Conservation (phyloP, 2,888 invertebrate species). For the Drosophila monieri region DNA sequence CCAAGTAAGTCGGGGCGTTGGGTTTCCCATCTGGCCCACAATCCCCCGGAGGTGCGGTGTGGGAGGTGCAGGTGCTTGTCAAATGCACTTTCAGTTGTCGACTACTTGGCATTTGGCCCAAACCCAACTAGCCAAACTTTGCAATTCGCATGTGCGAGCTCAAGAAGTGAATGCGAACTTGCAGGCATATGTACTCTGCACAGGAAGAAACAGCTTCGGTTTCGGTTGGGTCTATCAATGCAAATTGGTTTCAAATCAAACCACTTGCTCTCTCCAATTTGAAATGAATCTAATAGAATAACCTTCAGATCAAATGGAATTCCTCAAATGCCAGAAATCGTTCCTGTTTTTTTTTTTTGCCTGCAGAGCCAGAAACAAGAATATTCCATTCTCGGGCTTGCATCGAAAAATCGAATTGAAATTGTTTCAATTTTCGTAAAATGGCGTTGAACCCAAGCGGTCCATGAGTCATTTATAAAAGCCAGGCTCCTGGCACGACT, state of each 20-base stretch:
- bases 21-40: constrained; percentile 8
- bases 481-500: constrained; percentile 24
- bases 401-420: constrained; percentile 63
- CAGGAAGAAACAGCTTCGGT: neutral
- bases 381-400: constrained; percentile 5
- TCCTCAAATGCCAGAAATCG: neutral
- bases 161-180: neutral
- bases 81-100: constrained; percentile 60
- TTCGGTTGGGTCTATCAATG: neutral
- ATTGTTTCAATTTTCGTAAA: constrained; percentile 74
- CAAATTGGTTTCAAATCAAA: neutral
- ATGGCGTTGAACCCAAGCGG: constrained; percentile 54
- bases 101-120: constrained; percentile 41
- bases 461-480: constrained; percentile 53
- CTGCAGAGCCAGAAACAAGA: neutral
- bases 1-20: constrained; percentile 50
- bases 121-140: constrained; percentile 50
- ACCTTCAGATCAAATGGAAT: neutral
- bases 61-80: constrained; percentile 50
- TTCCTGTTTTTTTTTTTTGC: neutral
- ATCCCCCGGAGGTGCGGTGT: constrained; percentile 11
- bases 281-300: neutral
- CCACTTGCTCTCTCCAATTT: neutral
- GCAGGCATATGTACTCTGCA: constrained; percentile 1
- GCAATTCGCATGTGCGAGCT: constrained; percentile 36